phyloP scores from a whole-genome alignment of 2,797 vertebrate species.

The Toxotes lorentzi region DNA sequence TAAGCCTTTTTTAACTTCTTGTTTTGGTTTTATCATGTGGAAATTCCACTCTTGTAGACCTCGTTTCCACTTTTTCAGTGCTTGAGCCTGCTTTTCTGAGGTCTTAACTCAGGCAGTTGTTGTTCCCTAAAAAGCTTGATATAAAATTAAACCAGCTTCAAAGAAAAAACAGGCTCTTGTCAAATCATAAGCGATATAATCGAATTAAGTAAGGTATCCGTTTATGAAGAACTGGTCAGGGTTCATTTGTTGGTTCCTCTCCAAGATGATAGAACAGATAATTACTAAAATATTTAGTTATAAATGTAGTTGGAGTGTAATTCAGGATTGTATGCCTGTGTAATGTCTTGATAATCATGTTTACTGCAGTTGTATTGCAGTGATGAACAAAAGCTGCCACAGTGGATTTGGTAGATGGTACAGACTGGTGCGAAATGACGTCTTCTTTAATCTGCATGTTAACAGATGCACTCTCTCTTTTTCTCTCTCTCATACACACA shows the following conservation, averaged over 20 bases:
- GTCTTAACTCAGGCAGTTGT: not conserved
- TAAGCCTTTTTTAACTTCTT: not conserved
- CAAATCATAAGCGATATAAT: not conserved
- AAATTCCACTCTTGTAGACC: not conserved
- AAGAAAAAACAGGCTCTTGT: not conserved
- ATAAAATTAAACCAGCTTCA: not conserved
- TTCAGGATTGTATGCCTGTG: not conserved
- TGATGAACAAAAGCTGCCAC: constrained; percentile 1
- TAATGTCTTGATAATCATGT: not conserved
- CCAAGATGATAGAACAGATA: not conserved
- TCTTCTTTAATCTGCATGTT: constrained; percentile 24
- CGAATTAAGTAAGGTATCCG: not conserved
- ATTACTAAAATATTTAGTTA: not conserved
- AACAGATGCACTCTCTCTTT: constrained; percentile 11
- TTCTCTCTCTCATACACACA: not conserved
- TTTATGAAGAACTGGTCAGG: not conserved
- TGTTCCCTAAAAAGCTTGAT: not conserved
- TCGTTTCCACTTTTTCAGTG: not conserved
- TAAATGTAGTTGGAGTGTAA: not conserved
- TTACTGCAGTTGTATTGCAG: not conserved
- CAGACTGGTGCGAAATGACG: constrained; percentile 33
- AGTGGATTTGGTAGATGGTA: constrained; percentile 31
- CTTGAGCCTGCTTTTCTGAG: not conserved
- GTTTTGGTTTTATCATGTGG: not conserved
- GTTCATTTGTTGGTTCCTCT: not conserved